These are phyloP conservation scores for Chloroclystis v-ata DNA, from an alignment of 2,888 invertebrate species.

Conservation along the genomic window DNA sequence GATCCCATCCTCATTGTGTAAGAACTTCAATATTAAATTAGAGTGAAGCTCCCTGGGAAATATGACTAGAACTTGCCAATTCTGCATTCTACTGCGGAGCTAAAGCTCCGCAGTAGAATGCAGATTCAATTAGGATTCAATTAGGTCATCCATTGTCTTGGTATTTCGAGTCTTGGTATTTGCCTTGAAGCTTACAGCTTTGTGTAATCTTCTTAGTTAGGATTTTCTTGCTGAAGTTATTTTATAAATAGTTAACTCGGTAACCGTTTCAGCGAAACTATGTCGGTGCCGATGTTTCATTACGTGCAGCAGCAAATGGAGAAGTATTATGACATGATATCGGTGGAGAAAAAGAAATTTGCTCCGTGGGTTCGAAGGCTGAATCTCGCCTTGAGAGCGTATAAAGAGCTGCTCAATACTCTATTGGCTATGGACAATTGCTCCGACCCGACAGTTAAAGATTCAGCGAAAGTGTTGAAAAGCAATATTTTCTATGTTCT, in stretches of 20 bases:
- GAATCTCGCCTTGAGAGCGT: constrained; percentile 89
- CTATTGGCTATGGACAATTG: constrained; percentile 89
- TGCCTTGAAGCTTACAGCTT: constrained; percentile 9
- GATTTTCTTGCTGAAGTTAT: constrained; percentile 11
- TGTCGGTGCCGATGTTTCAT: constrained; percentile 94
- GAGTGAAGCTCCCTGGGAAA: constrained; percentile 8
- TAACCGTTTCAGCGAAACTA: constrained; percentile 86
- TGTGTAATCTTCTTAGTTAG: constrained; percentile 14
- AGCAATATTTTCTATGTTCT: constrained; percentile 95
- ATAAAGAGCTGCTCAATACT: constrained; percentile 90
- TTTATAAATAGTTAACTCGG: background rate
- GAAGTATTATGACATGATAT: constrained; percentile 88
- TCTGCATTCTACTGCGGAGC: constrained; percentile 13
- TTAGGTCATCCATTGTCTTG: constrained; percentile 19
- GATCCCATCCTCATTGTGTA: background rate
- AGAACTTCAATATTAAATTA: constrained; percentile 7
- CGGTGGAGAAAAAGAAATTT: constrained; percentile 90
- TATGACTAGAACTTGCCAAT: constrained; percentile 13
- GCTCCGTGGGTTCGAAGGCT: constrained; percentile 89
- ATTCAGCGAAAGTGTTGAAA: constrained; percentile 91
- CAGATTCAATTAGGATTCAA: too few species aligned
- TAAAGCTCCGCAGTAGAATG: too few species aligned
- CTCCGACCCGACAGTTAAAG: constrained; percentile 82
- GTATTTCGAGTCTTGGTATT: constrained; percentile 15
- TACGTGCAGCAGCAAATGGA: constrained; percentile 96